These are phyloP conservation scores for Scophthalmus maximus DNA, from an alignment of 2,113 vertebrate genomes.

Conservation along the genomic window DNA sequence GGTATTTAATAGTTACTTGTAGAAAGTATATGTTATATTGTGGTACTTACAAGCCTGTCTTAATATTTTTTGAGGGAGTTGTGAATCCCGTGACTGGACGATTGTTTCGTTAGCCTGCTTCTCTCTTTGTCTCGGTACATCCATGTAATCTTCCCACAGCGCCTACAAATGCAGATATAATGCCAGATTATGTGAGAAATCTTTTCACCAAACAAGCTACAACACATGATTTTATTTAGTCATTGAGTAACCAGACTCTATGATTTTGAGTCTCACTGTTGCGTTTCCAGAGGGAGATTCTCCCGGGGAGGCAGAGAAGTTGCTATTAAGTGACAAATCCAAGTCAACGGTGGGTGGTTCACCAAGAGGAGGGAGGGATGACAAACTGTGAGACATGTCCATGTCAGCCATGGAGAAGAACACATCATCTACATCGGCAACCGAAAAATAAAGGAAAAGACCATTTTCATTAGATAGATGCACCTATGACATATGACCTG, in stretches of 20 bases:
- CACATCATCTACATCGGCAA: slow-evolving; percentile 90
- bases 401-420: slow-evolving; percentile 99
- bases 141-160: slow-evolving; percentile 93
- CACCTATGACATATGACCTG: neutral
- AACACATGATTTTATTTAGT: neutral
- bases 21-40: neutral
- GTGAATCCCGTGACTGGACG: slow-evolving; percentile 75
- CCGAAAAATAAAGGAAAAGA: slow-evolving; percentile 31
- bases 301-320: slow-evolving; percentile 90
- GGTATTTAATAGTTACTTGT: neutral
- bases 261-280: slow-evolving; percentile 79
- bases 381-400: slow-evolving; percentile 98
- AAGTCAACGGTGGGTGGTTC: slow-evolving; percentile 95
- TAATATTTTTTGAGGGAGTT: slow-evolving; percentile 81
- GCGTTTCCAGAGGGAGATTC: slow-evolving; percentile 90
- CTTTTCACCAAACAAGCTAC: neutral
- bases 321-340: slow-evolving; percentile 94
- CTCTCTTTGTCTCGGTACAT: slow-evolving; percentile 86
- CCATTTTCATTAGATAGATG: slow-evolving; percentile 8
- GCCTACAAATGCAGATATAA: slow-evolving; percentile 75
- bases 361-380: slow-evolving; percentile 95
- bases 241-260: neutral
- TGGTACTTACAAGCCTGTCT: slow-evolving; percentile 88
- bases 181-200: neutral
- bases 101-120: slow-evolving; percentile 80